Conservation (phyloP, 2,888 invertebrate genomes). For the Cosmia trapezina region DNA sequence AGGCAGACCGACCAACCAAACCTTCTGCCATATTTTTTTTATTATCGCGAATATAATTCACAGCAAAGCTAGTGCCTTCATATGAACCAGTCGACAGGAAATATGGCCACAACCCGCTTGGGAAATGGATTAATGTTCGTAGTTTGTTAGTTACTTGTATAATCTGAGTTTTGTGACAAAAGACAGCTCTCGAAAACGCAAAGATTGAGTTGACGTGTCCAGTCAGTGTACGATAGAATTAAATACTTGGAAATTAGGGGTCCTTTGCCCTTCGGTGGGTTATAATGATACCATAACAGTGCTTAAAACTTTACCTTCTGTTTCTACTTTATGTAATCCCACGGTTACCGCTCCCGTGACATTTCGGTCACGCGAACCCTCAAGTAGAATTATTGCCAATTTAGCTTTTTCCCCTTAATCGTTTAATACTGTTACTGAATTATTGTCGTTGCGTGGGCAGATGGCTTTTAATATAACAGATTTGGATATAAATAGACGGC, state of each 20-base stretch:
- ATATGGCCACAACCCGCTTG: conserved; percentile 5
- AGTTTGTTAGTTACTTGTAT: no score
- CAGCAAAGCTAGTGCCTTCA: conserved; percentile 10
- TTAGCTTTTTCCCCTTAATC: conserved; percentile 45
- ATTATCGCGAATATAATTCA: conserved; percentile 10
- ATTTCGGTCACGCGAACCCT: conserved; percentile 54
- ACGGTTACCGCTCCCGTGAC: conserved; percentile 49
- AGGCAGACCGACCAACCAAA: no score
- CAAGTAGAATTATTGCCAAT: conserved; percentile 48
- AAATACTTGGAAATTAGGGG: background rate
- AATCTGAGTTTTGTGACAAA: no score
- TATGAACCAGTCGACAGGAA: background rate
- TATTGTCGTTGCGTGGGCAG: conserved; percentile 38
- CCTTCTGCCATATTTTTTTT: conserved; percentile 11
- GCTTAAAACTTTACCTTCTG: conserved; percentile 36
- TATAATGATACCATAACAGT: background rate
- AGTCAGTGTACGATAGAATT: no score
- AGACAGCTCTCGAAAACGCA: no score
- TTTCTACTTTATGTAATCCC: conserved; percentile 7
- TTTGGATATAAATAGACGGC: conserved; percentile 31
- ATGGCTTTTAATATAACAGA: conserved; percentile 31
- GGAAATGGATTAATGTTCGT: conserved; percentile 12
- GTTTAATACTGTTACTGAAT: conserved; percentile 48
- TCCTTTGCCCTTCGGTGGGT: background rate
- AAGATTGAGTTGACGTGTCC: no score